phyloP scores from a whole-genome alignment of 2,113 vertebrate species.

The Leptocoma aspasia region DNA sequence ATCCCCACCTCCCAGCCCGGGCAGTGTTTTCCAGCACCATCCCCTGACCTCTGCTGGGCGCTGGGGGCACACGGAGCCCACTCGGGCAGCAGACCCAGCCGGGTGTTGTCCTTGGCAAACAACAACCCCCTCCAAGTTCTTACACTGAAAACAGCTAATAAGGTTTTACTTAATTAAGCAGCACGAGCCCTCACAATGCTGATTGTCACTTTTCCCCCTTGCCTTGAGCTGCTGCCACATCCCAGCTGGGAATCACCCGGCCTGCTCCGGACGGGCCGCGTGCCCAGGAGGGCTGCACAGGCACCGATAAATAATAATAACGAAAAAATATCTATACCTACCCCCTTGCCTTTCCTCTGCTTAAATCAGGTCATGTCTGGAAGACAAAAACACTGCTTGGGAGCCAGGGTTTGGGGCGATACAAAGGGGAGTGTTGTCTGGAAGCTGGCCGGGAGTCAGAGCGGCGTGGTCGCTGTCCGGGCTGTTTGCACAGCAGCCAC shows the following conservation, averaged over 20 bases:
- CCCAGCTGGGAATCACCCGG: not conserved
- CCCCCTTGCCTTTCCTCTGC: not conserved
- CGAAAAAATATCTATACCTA: not conserved
- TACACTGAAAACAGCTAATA: not conserved
- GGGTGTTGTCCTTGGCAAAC: not conserved
- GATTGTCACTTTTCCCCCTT: not conserved
- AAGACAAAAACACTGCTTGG: conserved; percentile 2
- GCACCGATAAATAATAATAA: not conserved
- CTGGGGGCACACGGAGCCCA: not conserved
- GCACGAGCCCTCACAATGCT: not conserved
- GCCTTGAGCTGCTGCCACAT: not conserved
- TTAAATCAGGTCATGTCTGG: not conserved
- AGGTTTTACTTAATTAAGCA: not conserved
- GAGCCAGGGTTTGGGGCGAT: not conserved
- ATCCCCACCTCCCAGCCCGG: not conserved
- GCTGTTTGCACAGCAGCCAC: conserved; percentile 33
- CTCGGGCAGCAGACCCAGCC: accelerated
- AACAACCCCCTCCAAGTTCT: accelerated
- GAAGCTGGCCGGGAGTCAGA: not conserved
- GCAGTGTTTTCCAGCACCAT: not conserved
- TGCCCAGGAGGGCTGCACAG: accelerated
- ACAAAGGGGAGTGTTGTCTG: conserved; percentile 42
- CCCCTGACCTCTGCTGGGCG: not conserved
- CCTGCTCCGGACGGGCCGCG: accelerated
- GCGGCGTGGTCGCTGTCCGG: not conserved